A percentile compares a stretch with the other conserved stretches of the same genome.
Evolutionary conservation across 2,888 invertebrate species (phyloP).

Genomic region (Oasisia sp.): DNA sequence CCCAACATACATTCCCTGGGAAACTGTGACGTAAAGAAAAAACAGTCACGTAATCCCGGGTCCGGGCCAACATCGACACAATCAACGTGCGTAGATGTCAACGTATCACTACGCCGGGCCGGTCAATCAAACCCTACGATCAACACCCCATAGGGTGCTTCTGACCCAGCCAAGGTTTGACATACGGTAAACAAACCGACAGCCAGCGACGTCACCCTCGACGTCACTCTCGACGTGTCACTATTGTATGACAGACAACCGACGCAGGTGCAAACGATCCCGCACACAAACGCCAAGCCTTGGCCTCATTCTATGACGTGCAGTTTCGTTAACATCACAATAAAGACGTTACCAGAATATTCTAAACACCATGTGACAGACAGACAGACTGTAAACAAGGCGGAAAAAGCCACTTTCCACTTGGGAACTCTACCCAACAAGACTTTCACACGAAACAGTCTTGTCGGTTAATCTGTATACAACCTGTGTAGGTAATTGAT

Average conservation of each 20-base stretch:
- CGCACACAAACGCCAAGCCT: not conserved
- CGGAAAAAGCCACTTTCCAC: not conserved
- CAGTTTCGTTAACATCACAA: not conserved
- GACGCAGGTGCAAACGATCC: not conserved
- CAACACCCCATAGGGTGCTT: too few relatives aligned
- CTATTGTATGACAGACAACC: not conserved
- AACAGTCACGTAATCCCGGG: not conserved
- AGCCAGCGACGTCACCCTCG: not conserved
- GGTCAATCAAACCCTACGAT: too few relatives aligned
- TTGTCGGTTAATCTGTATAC: not conserved
- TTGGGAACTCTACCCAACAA: not conserved
- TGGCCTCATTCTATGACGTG: not conserved
- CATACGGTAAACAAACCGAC: not conserved
- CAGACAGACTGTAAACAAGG: not conserved
- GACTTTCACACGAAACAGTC: not conserved
- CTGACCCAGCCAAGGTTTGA: slow-evolving; percentile 8
- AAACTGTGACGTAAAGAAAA: not conserved
- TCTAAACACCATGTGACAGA: not conserved
- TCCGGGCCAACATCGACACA: not conserved
- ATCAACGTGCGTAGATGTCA: not conserved
- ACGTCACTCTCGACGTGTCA: not conserved
- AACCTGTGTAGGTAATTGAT: not conserved
- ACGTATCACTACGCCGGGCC: not conserved
- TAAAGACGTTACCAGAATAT: not conserved
- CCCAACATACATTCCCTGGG: not conserved